A percentile compares a stretch with the other conserved stretches of the same genome.
Conservation (phyloP, 2,113 vertebrate species). For the Boleophthalmus pectinirostris region DNA sequence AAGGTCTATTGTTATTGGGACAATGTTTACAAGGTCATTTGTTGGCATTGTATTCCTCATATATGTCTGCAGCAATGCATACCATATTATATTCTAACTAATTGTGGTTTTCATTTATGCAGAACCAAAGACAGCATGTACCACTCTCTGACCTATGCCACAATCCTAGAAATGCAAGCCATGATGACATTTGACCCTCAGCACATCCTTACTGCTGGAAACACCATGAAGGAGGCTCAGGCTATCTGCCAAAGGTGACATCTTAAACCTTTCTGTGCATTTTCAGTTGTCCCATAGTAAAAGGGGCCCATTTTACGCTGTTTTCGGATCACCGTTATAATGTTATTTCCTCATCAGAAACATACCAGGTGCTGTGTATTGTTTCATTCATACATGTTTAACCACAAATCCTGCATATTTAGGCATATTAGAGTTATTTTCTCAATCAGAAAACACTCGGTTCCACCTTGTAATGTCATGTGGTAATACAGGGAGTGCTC, state of each 20-base stretch:
- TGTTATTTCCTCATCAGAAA: not conserved
- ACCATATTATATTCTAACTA: not conserved
- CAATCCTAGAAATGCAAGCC: conserved; percentile 96
- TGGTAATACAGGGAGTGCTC: too few relatives aligned
- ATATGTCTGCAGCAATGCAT: too few relatives aligned
- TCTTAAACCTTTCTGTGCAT: not conserved
- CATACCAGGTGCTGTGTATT: too few relatives aligned
- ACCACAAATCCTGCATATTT: too few relatives aligned
- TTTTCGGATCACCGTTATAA: not conserved
- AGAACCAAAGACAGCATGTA: conserved; percentile 98
- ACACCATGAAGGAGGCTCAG: conserved; percentile 96
- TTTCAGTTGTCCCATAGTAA: not conserved
- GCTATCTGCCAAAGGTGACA: conserved; percentile 86
- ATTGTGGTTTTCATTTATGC: conserved; percentile 43
- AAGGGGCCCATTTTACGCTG: not conserved
- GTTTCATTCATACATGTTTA: too few relatives aligned
- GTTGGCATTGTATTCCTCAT: too few relatives aligned
- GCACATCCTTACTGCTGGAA: conserved; percentile 89
- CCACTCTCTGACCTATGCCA: conserved; percentile 93
- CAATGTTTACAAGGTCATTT: not conserved
- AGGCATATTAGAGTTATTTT: too few relatives aligned
- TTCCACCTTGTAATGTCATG: too few relatives aligned
- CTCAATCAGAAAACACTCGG: too few relatives aligned
- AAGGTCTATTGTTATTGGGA: not conserved
- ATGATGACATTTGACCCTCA: conserved; percentile 98